phyloP scores from a whole-genome alignment of 2,113 vertebrate species.

The Oxygymnocypris stewartii region DNA sequence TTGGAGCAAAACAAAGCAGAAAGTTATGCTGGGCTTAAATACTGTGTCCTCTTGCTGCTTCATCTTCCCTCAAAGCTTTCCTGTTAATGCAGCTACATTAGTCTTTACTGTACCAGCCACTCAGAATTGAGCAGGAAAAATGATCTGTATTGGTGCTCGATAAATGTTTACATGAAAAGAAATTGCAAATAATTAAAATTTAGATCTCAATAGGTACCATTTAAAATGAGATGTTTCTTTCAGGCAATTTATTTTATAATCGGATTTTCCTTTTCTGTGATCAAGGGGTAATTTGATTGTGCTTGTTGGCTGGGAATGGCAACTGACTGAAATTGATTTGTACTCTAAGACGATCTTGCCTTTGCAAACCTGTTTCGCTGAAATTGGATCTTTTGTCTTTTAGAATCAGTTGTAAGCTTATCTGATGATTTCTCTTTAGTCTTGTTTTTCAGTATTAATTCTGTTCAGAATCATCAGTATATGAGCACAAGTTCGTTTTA shows the following conservation, averaged over 20 bases:
- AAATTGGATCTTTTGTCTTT: neutral
- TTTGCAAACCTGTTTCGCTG: slow-evolving; percentile 1
- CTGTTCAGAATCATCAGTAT: neutral
- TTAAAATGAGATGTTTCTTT: neutral
- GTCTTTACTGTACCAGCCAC: slow-evolving; percentile 30
- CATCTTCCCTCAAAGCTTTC: no score
- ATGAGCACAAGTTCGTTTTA: neutral
- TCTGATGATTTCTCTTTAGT: neutral
- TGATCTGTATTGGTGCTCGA: neutral
- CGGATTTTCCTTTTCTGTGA: neutral
- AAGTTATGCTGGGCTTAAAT: neutral
- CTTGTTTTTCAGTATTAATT: neutral
- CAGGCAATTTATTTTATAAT: neutral
- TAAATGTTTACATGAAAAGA: neutral
- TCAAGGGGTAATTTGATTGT: neutral
- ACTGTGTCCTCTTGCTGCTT: neutral
- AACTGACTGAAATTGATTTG: slow-evolving; percentile 38
- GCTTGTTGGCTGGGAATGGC: neutral
- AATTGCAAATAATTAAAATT: neutral
- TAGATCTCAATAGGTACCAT: neutral
- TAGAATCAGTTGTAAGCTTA: slow-evolving; percentile 13
- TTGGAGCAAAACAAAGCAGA: neutral
- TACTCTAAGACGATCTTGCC: neutral
- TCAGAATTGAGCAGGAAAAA: neutral
- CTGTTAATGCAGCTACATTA: neutral